Evolutionary conservation across 2,797 vertebrate genomes (phyloP), one percentile per base, ranked within the genome.

Genomic region (Eremophila alpestris): DNA sequence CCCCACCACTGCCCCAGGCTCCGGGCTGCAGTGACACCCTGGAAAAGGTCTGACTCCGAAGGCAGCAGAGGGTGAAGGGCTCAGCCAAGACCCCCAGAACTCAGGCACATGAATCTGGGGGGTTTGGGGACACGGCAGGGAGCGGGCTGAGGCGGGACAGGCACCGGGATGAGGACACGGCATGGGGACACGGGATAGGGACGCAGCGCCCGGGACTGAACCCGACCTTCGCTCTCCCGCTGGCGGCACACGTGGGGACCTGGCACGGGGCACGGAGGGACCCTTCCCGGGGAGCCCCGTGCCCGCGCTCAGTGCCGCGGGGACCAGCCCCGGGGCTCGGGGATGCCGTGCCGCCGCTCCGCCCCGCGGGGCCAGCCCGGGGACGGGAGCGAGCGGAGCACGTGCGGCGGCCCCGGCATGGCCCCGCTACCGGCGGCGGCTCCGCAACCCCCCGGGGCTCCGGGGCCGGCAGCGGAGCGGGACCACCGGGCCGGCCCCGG

Each of bases 201-300:
- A 23, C 45, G 2, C 10, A 1, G 34, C 5, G 30, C 13, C n/a
- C 13, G 49, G 26, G 15, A 21, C 36, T 3, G 7, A 45, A 6
- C 36, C 1, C 58, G 46, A 76, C 88, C 83, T 91, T 80, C 6
- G 51, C 58, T 32, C 83, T 16, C 26, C 22, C 2, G 43, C 38
- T 3, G 68, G 32, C 9, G 7, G 12, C 64, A 15, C 65, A 52
- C 23, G 43, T 6, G 60, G 60, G 59, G n/a, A 40, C 7, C 11
- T 0, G 19, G 3, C 5, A 0, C 7, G 3, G 43, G 11, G 29
- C 11, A 8, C 5, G 1, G 55, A 10, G 21, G 55, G n/a, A 10
- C n/a, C 55, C n/a, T 24, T 24, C 55, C n/a, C 55, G n/a, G 55
- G n/a, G 55, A 36, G 36, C 36, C 36, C 36, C 36, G 10, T 36